Conservation (phyloP, 1,140 invertebrate genomes). For the Carcinoscorpius rotundicauda region DNA sequence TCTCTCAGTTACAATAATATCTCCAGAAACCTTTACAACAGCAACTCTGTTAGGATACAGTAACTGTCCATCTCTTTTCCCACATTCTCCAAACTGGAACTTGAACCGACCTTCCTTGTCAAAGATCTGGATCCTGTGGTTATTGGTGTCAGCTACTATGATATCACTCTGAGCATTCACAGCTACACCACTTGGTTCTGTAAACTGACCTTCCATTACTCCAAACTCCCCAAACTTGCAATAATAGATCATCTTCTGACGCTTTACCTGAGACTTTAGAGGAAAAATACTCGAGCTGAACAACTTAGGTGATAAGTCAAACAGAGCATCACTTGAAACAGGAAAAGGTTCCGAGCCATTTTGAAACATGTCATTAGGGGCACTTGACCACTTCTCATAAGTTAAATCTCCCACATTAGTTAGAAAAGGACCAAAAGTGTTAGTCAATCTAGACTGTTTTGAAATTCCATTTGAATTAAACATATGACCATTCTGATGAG, state of each 20-base stretch:
- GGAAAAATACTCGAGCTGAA: conserved; percentile 74
- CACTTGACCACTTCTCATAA: conserved; percentile 94
- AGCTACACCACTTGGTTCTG: conserved; percentile 95
- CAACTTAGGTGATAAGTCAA: conserved; percentile 52
- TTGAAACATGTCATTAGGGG: conserved; percentile 58
- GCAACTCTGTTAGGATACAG: conserved; percentile 97
- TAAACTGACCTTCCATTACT: conserved; percentile 97
- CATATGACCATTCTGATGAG: conserved; percentile 35
- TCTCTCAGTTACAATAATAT: conserved; percentile 97
- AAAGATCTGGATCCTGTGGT: conserved; percentile 97
- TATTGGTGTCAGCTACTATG: conserved; percentile 99
- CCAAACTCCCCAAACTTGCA: conserved; percentile 99
- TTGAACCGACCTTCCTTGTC: conserved; percentile 98
- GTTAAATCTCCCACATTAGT: conserved; percentile 24
- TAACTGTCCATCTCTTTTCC: conserved; percentile 81
- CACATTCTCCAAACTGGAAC: conserved; percentile 99
- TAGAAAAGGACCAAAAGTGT: conserved; percentile 58
- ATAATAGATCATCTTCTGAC: conserved; percentile 99
- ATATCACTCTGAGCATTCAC: conserved; percentile 99
- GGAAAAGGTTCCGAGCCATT: conserved; percentile 34
- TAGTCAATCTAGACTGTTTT: conserved; percentile 64
- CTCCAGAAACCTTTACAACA: conserved; percentile 90
- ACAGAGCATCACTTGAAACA: conserved; percentile 18
- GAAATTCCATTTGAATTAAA: conserved; percentile 65
- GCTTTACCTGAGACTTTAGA: conserved; percentile 89